phyloP scores from a whole-genome alignment of 2,888 invertebrate species.

The Hyalella azteca region DNA sequence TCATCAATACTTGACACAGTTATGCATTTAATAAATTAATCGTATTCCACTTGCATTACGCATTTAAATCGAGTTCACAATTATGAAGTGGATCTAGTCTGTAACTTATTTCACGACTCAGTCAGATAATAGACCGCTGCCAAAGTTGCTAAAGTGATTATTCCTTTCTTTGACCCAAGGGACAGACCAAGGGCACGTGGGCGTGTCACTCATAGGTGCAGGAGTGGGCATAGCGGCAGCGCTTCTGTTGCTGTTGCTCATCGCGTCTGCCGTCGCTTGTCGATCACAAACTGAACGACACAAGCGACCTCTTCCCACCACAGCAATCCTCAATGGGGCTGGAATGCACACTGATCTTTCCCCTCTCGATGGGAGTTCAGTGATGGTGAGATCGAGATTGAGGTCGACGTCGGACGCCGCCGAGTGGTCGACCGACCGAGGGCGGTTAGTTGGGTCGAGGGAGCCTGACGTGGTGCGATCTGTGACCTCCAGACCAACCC shows the following conservation, averaged over 20 bases:
- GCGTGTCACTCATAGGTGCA: constrained; percentile 18
- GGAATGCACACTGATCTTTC: neutral
- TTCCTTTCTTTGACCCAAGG: neutral
- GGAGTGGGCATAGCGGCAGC: constrained; percentile 21
- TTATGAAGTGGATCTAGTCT: too few relatives aligned
- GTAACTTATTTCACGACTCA: too few relatives aligned
- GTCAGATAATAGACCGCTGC: too few relatives aligned
- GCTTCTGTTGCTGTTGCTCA: constrained; percentile 2
- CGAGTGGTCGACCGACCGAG: neutral
- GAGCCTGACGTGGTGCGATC: constrained; percentile 17
- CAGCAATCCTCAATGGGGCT: constrained; percentile 2
- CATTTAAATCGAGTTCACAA: too few relatives aligned
- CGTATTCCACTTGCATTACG: too few relatives aligned
- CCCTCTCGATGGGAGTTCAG: neutral
- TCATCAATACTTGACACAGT: too few relatives aligned
- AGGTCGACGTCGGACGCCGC: neutral
- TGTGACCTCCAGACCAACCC: neutral
- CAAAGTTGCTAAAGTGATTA: neutral
- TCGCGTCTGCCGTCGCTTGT: neutral
- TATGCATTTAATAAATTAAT: too few relatives aligned
- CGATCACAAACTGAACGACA: neutral
- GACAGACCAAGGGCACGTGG: constrained; percentile 16
- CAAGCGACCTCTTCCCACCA: constrained; percentile 12
- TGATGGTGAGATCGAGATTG: neutral
- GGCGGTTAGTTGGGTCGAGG: neutral